Evolutionary conservation across 30 jellyfish, hydroid and myxozoan species (phyloP).

Genomic region (Aurelia aurita): DNA sequence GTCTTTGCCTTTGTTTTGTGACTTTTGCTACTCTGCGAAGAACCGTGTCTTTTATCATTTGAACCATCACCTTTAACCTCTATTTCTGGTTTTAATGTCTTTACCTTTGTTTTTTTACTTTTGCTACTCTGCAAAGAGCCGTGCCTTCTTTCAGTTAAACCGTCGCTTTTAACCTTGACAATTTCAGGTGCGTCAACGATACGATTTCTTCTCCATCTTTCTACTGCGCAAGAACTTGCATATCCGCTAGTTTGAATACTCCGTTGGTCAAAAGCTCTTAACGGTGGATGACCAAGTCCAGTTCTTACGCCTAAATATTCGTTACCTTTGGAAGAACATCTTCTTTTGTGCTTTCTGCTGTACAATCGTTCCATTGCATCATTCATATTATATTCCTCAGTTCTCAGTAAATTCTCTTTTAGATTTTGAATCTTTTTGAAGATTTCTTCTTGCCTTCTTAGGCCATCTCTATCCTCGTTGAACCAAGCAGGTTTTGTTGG

Average conservation of each 20-base stretch:
- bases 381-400: constrained; percentile 15
- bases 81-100: not conserved
- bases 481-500: constrained; percentile 38
- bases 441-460: constrained; percentile 9
- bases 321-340: not conserved
- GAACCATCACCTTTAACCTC: too few relatives aligned
- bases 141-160: not conserved
- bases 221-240: not conserved
- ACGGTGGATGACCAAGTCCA: not conserved
- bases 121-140: not conserved
- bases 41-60: too few relatives aligned
- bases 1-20: not conserved
- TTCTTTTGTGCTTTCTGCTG: constrained; percentile 7
- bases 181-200: not conserved
- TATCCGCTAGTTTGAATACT: not conserved
- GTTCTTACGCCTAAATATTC: not conserved
- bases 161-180: too few relatives aligned
- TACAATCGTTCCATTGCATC: constrained; percentile 38
- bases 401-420: constrained; percentile 9
- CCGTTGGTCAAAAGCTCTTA: not conserved
- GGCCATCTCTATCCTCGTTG: constrained; percentile 6
- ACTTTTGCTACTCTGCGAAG: not conserved
- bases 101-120: not conserved
- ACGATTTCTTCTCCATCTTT: constrained; percentile 4
- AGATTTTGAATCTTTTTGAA: constrained; percentile 29